Evolutionary conservation across 92 coral and sea anemone genomes (phyloP).

Genomic region (Muricea muricata): DNA sequence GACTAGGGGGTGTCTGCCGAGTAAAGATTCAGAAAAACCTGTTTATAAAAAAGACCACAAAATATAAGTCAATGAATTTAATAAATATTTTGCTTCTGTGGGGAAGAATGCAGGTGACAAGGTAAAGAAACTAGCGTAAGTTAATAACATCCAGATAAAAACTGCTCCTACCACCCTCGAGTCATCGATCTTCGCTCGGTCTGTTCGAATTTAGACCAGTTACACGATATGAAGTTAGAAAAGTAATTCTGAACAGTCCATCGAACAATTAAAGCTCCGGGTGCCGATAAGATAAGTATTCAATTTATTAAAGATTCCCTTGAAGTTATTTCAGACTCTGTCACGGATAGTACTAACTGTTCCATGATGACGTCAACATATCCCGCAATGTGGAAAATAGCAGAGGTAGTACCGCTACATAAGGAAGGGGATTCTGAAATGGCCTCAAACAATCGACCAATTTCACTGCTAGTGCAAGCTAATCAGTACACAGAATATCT

Average conservation of each 20-base stretch:
- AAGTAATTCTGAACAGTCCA: background rate
- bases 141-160: background rate
- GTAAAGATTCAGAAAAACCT: no score
- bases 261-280: background rate
- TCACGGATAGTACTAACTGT: background rate
- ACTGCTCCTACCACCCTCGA: no score
- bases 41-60: background rate
- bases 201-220: background rate
- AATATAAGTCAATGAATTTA: background rate
- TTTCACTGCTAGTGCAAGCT: slow-evolving; percentile 23
- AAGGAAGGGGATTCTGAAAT: background rate
- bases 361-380: background rate
- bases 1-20: background rate
- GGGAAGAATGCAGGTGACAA: background rate
- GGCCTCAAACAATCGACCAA: background rate
- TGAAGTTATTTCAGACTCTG: background rate
- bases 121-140: background rate
- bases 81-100: background rate
- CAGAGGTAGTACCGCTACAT: background rate
- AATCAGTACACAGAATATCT: slow-evolving; percentile 13
- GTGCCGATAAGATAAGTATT: no score
- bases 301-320: background rate
- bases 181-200: background rate
- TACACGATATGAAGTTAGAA: no score
- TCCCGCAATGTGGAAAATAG: background rate